Evolutionary conservation across 1,140 invertebrate species (phyloP), one percentile per base, ranked within the genome.

Genomic region (Orussus abietinus): DNA sequence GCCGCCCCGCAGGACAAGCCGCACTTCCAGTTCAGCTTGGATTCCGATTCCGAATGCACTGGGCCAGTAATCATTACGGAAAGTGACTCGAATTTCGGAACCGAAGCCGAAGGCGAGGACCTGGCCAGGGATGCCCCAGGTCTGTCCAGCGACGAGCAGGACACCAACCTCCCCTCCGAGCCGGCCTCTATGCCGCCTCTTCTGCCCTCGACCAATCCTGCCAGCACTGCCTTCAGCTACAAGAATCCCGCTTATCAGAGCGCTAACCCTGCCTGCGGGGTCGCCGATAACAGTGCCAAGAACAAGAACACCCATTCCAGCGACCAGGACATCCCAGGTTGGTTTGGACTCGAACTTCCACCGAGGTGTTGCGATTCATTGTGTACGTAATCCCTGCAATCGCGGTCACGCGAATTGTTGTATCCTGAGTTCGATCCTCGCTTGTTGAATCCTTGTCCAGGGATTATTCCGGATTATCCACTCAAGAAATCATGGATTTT

Each of bases 181-280:
- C 76, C 76, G 3, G 69, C 68, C 3, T 79, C 77, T 6, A 78
- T 80, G 77, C 78, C 78, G 13, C 76, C 77, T 11, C 55, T 78
- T 5, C 62, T 74, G 0, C 55, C 64, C 3, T 58, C 62, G 28
- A 34, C 41, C 59, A 3, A 57, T 53, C 20, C 56, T 41, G 68
- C 72, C n/a, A 68, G 68, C 10, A 54, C 58, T 12, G 55, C 67
- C 5, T 87, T 86, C 61, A 84, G 80, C 50, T 80, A 86, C 55
- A 80, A 82, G 21, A 85, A 81, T 55, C 84, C 84, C 0, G 76
- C 80, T 9, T 86, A 88, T 56, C 83, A 85, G 59, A 85, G 83
- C 44, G 84, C 83, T 3, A 82, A 85, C 66, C 81, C 80, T 11
- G 75, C 75, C 13, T 75, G 67, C 49, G 59, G 65, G 17, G 38